Evolutionary conservation across 1,140 invertebrate species (phyloP).

Genomic region (Liolophura sinensis): DNA sequence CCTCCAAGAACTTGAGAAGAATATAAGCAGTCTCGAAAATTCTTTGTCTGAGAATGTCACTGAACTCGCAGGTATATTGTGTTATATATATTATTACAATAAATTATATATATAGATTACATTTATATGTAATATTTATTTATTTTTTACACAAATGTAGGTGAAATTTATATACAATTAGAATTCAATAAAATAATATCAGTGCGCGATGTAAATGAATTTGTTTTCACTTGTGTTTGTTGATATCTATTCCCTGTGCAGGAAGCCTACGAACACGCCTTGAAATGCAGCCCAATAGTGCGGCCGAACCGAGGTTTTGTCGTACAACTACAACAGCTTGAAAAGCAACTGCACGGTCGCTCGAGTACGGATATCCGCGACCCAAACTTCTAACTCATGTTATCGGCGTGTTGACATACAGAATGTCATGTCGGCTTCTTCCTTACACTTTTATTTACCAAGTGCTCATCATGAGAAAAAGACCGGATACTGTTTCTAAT

Average conservation of each 20-base stretch:
- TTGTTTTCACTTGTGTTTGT: not conserved
- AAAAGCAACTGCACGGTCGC: slow-evolving; percentile 31
- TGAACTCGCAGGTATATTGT: too few species aligned
- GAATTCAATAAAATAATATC: not conserved
- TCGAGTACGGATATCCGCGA: slow-evolving; percentile 37
- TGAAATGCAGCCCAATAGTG: slow-evolving; percentile 36
- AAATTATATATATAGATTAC: not conserved
- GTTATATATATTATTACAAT: not conserved
- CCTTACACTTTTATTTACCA: too few species aligned
- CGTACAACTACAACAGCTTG: slow-evolving; percentile 44
- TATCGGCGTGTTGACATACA: too few species aligned
- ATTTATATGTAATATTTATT: not conserved
- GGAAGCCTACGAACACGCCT: slow-evolving; percentile 46
- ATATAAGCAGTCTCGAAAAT: too few species aligned
- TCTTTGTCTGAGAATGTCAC: too few species aligned
- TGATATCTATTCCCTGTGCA: slow-evolving; percentile 22
- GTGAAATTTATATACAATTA: not conserved
- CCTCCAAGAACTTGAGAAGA: too few species aligned
- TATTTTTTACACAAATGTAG: not conserved
- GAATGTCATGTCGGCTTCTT: too few species aligned
- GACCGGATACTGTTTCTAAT: too few species aligned
- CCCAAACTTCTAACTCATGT: slow-evolving; percentile 29
- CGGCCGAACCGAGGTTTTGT: slow-evolving; percentile 50
- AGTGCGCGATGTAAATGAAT: not conserved
- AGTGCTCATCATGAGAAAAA: too few species aligned